phyloP scores from a whole-genome alignment of 2,797 vertebrate genomes.

The Rhabdomys pumilio region DNA sequence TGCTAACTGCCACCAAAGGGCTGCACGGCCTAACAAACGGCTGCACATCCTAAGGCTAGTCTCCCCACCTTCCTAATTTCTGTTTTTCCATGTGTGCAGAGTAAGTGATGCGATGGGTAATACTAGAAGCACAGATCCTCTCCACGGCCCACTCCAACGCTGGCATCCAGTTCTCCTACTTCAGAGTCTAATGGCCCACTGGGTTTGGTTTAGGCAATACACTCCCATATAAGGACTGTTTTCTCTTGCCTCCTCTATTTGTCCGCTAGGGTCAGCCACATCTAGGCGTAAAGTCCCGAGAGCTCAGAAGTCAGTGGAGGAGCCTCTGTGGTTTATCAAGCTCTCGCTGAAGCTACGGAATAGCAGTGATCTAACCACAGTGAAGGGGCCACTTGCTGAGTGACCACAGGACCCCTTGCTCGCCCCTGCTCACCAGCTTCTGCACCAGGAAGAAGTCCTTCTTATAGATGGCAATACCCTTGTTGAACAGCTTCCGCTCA shows the following conservation, averaged over 20 bases:
- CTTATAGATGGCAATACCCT: slow-evolving; percentile 96
- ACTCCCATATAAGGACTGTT: background rate
- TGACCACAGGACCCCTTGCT: background rate
- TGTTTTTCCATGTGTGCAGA: background rate
- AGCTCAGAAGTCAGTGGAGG: background rate
- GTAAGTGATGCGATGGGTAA: background rate
- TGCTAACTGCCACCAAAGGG: background rate
- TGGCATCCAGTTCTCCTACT: background rate
- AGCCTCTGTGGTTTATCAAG: background rate
- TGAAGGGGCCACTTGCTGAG: background rate
- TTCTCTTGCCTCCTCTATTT: background rate
- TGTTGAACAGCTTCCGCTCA: slow-evolving; percentile 97
- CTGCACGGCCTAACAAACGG: background rate
- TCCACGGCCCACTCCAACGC: background rate
- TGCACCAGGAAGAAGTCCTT: slow-evolving; percentile 99
- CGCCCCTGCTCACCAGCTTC: slow-evolving; percentile 93
- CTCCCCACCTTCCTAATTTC: background rate
- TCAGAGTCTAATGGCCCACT: background rate
- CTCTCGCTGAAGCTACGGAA: background rate
- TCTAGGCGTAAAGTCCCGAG: slow-evolving; percentile 9
- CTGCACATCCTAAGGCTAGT: background rate
- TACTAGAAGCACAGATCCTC: background rate
- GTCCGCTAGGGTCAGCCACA: background rate
- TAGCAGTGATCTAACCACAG: background rate
- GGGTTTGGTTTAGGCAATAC: background rate